Percentiles rank a stretch among this genome's conserved stretches.
These are phyloP conservation scores for Phrynocephalus versicolor DNA, from an alignment of 2,113 vertebrate species.

Conservation along the genomic window DNA sequence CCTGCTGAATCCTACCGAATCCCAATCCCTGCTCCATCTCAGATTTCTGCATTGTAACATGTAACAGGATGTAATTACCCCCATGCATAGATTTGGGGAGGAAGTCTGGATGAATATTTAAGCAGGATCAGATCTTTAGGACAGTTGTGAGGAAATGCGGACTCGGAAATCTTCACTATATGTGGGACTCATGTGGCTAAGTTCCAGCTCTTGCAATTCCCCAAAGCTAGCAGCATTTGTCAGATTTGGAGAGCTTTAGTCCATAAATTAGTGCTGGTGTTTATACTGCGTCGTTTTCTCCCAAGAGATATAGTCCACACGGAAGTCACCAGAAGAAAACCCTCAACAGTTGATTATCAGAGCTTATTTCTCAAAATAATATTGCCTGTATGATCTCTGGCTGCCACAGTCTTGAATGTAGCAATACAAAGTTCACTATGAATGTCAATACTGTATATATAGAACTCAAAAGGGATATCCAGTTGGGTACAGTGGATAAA, in stretches of 20 bases:
- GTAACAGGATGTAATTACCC: too few species aligned
- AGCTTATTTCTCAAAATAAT: background rate
- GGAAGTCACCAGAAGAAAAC: background rate
- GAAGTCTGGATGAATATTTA: too few species aligned
- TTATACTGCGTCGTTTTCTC: background rate
- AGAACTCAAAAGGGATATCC: too few species aligned
- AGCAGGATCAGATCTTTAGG: too few species aligned
- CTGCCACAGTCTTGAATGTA: background rate
- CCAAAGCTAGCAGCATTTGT: too few species aligned
- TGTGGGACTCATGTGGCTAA: too few species aligned
- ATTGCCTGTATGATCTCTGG: background rate
- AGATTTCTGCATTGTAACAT: background rate
- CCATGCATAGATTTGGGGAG: too few species aligned
- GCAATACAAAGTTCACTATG: background rate
- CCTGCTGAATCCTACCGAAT: background rate
- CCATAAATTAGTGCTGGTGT: background rate
- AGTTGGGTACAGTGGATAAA: background rate
- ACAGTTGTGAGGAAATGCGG: too few species aligned
- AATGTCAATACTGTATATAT: background rate
- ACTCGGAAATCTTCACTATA: too few species aligned
- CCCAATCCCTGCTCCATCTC: background rate
- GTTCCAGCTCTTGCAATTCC: too few species aligned
- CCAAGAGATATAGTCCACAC: background rate
- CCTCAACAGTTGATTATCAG: background rate
- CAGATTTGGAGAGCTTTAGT: too few species aligned